Conservation (phyloP, 2,113 vertebrate genomes). For the Onychorhynchus coronatus region DNA sequence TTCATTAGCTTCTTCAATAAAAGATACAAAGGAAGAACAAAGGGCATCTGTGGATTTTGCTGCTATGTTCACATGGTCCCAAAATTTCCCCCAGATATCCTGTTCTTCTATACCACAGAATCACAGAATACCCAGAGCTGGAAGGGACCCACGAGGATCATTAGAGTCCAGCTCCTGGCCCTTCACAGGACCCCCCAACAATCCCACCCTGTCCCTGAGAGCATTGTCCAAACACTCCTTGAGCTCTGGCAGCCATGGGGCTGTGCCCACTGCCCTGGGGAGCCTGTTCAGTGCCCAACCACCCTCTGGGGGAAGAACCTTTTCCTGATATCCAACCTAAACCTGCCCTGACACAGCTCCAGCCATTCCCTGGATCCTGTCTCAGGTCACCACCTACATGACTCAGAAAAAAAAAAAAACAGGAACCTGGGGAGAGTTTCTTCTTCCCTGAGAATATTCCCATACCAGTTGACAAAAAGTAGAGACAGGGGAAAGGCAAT, state of each 20-base stretch:
- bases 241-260: not conserved
- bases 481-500: not conserved
- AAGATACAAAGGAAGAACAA: slow-evolving; percentile 23
- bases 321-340: not conserved
- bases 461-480: not conserved
- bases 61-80: not conserved
- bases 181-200: not conserved
- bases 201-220: not conserved
- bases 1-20: slow-evolving; percentile 51
- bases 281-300: not conserved
- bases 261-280: not conserved
- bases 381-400: not conserved
- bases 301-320: not conserved
- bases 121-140: not conserved
- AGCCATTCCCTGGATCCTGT: not conserved
- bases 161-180: not conserved
- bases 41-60: not conserved
- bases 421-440: not conserved
- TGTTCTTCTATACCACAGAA: not conserved
- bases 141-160: not conserved
- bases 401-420: not conserved
- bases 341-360: not conserved
- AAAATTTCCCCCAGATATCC: not conserved
- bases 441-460: not conserved
- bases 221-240: not conserved